These are phyloP conservation scores for Arion vulgaris DNA, from an alignment of 1,140 invertebrate species.

Conservation along the genomic window DNA sequence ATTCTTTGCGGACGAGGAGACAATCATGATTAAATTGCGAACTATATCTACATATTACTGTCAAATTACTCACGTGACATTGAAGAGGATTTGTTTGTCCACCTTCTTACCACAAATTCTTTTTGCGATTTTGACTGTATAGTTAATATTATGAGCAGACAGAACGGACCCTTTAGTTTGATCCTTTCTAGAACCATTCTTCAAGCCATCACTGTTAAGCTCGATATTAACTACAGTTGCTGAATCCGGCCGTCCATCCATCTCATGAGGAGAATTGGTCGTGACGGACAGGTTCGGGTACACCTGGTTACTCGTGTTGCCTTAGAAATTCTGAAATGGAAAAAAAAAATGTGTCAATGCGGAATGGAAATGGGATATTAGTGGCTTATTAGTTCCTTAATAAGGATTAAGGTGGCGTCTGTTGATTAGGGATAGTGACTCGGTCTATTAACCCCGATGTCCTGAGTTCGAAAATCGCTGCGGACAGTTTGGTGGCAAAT, in stretches of 20 bases:
- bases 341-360: too few relatives aligned
- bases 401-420: too few relatives aligned
- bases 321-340: too few relatives aligned
- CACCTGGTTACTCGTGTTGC: not conserved
- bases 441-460: too few relatives aligned
- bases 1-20: too few relatives aligned
- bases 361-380: too few relatives aligned
- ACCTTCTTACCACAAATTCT: not conserved
- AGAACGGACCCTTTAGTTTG: not conserved
- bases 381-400: too few relatives aligned
- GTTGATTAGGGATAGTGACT: too few relatives aligned
- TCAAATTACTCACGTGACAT: slow-evolving; percentile 30
- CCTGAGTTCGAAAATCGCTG: too few relatives aligned
- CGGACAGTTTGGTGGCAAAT: too few relatives aligned
- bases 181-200: not conserved
- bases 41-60: too few relatives aligned
- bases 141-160: slow-evolving; percentile 26
- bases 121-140: not conserved
- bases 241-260: not conserved
- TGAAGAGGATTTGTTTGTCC: slow-evolving; percentile 20
- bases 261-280: not conserved
- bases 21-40: too few relatives aligned
- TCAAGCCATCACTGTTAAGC: not conserved
- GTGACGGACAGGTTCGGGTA: not conserved
- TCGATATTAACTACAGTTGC: not conserved